Percentiles rank a stretch among this genome's conserved stretches.
Conservation (phyloP, 2,888 invertebrate genomes). For the Theretra japonica region DNA sequence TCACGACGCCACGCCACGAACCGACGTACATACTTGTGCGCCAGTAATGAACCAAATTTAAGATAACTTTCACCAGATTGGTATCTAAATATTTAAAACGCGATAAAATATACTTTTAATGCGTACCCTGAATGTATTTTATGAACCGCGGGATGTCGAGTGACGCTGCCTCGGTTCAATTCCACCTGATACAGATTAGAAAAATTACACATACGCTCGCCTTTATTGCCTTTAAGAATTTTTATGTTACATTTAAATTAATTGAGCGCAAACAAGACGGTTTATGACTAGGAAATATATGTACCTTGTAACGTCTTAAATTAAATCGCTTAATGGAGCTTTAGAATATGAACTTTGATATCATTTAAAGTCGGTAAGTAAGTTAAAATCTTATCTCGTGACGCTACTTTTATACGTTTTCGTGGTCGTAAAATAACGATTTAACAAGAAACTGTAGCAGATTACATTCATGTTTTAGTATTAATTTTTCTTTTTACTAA, state of each 20-base stretch:
- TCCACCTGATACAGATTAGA: conserved; percentile 72
- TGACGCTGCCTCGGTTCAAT: conserved; percentile 50
- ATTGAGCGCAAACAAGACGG: conserved; percentile 76
- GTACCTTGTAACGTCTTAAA: conserved; percentile 61
- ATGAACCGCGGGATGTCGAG: conserved; percentile 67
- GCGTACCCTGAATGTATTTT: conserved; percentile 74
- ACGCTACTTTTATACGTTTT: conserved; percentile 61
- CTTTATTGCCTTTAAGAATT: conserved; percentile 68
- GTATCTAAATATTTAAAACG: conserved; percentile 82
- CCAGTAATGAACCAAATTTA: conserved; percentile 74
- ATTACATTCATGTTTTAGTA: conserved; percentile 18
- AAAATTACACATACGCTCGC: conserved; percentile 73
- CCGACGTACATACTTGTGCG: conserved; percentile 42
- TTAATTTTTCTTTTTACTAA: conserved; percentile 14
- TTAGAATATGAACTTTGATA: conserved; percentile 59
- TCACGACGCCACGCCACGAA: conserved; percentile 54
- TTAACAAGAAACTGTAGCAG: conserved; percentile 41
- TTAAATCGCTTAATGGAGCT: conserved; percentile 59
- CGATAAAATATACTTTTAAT: conserved; percentile 83
- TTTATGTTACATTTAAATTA: conserved; percentile 77
- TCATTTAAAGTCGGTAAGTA: conserved; percentile 55
- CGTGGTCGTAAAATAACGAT: conserved; percentile 27
- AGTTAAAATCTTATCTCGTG: conserved; percentile 3
- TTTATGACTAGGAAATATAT: conserved; percentile 67
- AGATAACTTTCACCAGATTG: conserved; percentile 81